phyloP scores from a whole-genome alignment of 2,888 invertebrate genomes.

The Camptogramma bilineatum region DNA sequence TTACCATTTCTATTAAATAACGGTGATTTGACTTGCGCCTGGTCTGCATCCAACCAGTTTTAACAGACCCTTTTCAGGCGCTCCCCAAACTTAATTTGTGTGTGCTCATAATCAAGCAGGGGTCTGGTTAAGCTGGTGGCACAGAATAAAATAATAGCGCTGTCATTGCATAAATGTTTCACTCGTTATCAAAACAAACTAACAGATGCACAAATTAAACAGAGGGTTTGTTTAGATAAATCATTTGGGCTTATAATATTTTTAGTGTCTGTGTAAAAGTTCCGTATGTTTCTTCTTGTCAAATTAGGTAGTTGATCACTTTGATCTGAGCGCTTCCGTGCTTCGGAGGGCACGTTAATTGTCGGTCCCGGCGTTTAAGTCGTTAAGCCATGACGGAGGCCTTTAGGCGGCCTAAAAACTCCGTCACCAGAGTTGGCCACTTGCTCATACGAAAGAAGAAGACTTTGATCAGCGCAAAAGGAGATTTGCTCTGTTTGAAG shows the following conservation, averaged over 20 bases:
- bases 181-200: background rate
- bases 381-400: too few species aligned
- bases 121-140: constrained; percentile 46
- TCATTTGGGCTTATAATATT: background rate
- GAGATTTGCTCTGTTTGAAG: background rate
- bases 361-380: too few species aligned
- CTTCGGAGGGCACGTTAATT: too few species aligned
- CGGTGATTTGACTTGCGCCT: constrained; percentile 49
- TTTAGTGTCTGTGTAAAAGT: background rate
- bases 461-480: background rate
- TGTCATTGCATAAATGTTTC: background rate
- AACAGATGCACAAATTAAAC: background rate
- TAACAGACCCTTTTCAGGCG: constrained; percentile 11
- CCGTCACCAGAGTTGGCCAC: too few species aligned
- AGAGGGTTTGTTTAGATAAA: background rate
- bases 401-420: too few species aligned
- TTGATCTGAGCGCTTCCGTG: background rate
- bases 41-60: constrained; percentile 11
- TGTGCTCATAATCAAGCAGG: constrained; percentile 39
- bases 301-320: background rate
- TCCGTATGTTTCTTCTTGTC: background rate
- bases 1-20: constrained; percentile 54
- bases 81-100: constrained; percentile 34
- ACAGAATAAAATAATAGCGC: background rate
- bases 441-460: too few species aligned